A percentile compares a stretch with the other conserved stretches of the same genome.
phyloP scores from a whole-genome alignment of 2,113 vertebrate genomes.

The Harpagus bidentatus region DNA sequence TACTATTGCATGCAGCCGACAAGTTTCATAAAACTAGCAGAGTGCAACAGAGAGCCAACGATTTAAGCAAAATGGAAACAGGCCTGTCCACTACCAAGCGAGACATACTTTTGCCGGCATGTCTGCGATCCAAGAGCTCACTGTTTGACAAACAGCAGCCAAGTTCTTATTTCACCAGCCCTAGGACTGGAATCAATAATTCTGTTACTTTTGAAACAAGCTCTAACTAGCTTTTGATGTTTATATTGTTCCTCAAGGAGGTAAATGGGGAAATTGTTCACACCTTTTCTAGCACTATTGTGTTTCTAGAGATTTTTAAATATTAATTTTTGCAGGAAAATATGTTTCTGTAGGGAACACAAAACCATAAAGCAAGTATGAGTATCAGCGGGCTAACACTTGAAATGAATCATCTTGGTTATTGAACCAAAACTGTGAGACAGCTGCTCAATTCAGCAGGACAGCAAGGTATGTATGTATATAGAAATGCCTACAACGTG shows the following conservation, averaged over 20 bases:
- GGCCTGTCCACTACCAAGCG: slow-evolving; percentile 21
- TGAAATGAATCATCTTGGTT: neutral
- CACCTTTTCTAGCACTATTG: slow-evolving; percentile 12
- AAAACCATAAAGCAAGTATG: neutral
- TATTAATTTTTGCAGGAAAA: slow-evolving; percentile 31
- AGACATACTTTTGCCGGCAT: slow-evolving; percentile 12
- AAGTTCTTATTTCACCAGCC: slow-evolving; percentile 23
- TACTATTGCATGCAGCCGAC: slow-evolving; percentile 33
- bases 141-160: slow-evolving; percentile 51
- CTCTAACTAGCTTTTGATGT: slow-evolving; percentile 22
- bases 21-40: slow-evolving; percentile 18
- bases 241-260: slow-evolving; percentile 27
- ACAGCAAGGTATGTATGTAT: neutral
- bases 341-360: neutral
- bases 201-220: slow-evolving; percentile 4
- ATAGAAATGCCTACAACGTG: neutral
- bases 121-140: slow-evolving; percentile 12
- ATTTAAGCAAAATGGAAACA: slow-evolving; percentile 62
- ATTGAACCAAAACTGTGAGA: neutral
- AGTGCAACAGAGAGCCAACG: slow-evolving; percentile 28
- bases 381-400: neutral
- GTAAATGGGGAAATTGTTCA: slow-evolving; percentile 46
- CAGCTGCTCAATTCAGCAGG: neutral
- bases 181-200: slow-evolving; percentile 26
- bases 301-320: slow-evolving; percentile 20